Evolutionary conservation across 2,113 vertebrate genomes (phyloP), one percentile per base, ranked within the genome.

Genomic region (Coryphaenoides rupestris): DNA sequence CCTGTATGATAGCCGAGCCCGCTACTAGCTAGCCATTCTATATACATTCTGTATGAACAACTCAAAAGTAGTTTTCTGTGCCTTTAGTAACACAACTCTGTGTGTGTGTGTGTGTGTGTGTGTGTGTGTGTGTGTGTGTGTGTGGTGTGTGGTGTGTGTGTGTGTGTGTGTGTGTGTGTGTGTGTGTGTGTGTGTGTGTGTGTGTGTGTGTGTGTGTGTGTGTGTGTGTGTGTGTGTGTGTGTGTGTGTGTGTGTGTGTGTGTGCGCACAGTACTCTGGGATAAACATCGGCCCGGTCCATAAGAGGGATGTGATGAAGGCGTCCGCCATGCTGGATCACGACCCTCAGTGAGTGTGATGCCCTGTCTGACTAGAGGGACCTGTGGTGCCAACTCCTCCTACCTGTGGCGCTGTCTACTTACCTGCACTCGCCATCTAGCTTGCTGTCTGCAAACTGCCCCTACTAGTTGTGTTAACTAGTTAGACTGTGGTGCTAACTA

Each of bases 201-300:
- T 17, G 16, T 19, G n/a, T 53, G 6, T 47, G 19, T 19, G 21
- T 3, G 1, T 4, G n/a, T 53, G 19, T 24, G 16, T 26, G 54
- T 55, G 54, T 55, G 54, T 55, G 54, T 55, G 54, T 55, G 54
- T 55, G 54, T 23, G 2, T 56, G 21, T 56, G 9, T 58, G 16
- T 58, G 23, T 12, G 56, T 58, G 15, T 16, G 9, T 58, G 56
- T 26, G 14, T 26, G 23, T 28, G 14, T 58, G 56, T 58, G 23
- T 40, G 5, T 58, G 26, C 62, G 28, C 23, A 60, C 85, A 99
- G 97, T 99, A 99, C 61, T 93, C 96, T 40, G 97, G 96, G 63
- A 99, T 99, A 76, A 99, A 99, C 79, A 99, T 99, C n/a, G 97
- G 97, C 6, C 97, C 96, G 0, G 96, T 99, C 59, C 97, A 99